Base-by-base conservation (phyloP, 2,888 invertebrate species). In the Apoda limacodes region DNA sequence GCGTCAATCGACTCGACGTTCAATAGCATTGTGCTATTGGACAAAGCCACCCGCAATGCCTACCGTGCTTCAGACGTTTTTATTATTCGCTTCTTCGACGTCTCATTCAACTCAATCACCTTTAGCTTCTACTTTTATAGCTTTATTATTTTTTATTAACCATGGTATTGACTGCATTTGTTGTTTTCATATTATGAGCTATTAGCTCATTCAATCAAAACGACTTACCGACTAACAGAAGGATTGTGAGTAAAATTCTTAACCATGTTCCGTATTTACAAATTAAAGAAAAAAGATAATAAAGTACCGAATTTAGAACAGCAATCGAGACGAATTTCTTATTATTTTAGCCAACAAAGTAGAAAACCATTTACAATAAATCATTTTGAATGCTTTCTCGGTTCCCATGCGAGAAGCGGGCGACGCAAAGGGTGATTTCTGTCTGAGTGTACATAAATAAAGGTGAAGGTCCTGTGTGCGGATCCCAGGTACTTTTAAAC, bases 321-420 rank as follows among this genome's bases (percentile, higher is more conserved):
- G 62, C 63, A 57, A 64, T 70, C 65, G 53, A 60, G 56, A 52
- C 62, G 58, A 58, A 53, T 58, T 52, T 57, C 67, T 72, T 76
- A 78, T 80, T 80, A 80, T 78, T 80, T 80, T 76, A 76, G 75
- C 76, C 78, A 74, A 80, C 80, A 80, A 80, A 75, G 80, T 80
- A 78, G 78, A 78, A 74, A 80, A 74, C 76, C 76, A 78, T 80
- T 80, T 78, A 76, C 80, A 76, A 78, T 80, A 80, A 80, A 80
- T 80, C 80, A 80, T 76, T 76, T 76, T 74, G 74, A 78, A 75
- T 68, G 76, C 71, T 68, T 74, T 75, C 74, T 74, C 60, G 74
- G 76, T 74, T 74, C 72, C 71, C 75, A 69, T 71, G 62, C 71
- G 63, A 61, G 60, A 64, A 64, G 17, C 17, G 17, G 17, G 17